Evolutionary conservation across 2,888 invertebrate species (phyloP).

Genomic region (Nasonovia ribisnigri): DNA sequence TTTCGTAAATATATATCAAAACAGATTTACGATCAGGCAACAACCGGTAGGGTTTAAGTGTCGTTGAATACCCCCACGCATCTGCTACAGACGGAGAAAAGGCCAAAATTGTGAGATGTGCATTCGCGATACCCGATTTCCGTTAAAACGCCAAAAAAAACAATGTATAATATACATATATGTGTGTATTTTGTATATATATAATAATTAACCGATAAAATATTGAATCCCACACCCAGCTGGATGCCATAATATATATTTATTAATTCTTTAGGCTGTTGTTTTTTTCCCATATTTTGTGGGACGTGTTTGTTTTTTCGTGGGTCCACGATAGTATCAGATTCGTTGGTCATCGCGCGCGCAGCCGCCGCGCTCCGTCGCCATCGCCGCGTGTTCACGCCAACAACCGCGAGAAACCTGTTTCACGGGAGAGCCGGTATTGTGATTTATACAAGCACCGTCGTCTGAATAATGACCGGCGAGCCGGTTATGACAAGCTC

Average conservation of each 20-base stretch:
- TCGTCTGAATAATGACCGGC: conserved; percentile 62
- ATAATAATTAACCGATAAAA: conserved; percentile 55
- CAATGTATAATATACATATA: not conserved
- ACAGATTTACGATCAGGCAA: conserved; percentile 36
- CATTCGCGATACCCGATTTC: not conserved
- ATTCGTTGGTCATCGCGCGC: conserved; percentile 52
- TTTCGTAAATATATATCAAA: conserved; percentile 31
- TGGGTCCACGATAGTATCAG: conserved; percentile 54
- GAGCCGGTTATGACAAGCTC: conserved; percentile 65
- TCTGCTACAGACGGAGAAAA: not conserved
- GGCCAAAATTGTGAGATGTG: conserved; percentile 1
- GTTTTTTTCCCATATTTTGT: conserved; percentile 13
- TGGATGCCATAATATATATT: conserved; percentile 49
- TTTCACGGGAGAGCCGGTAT: conserved; percentile 43
- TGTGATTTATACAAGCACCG: conserved; percentile 63
- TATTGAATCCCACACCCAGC: conserved; percentile 53
- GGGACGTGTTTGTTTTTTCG: conserved; percentile 59
- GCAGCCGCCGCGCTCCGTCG: not conserved
- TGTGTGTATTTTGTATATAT: not conserved
- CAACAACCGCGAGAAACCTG: conserved; percentile 58
- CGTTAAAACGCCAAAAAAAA: not conserved
- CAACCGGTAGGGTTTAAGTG: conserved; percentile 6
- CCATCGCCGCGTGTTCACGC: conserved; percentile 48
- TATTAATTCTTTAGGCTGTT: conserved; percentile 45
- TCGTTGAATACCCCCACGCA: conserved; percentile 24